Conservation (phyloP, 2,113 vertebrate species). For the Microcebus tavaratra region DNA sequence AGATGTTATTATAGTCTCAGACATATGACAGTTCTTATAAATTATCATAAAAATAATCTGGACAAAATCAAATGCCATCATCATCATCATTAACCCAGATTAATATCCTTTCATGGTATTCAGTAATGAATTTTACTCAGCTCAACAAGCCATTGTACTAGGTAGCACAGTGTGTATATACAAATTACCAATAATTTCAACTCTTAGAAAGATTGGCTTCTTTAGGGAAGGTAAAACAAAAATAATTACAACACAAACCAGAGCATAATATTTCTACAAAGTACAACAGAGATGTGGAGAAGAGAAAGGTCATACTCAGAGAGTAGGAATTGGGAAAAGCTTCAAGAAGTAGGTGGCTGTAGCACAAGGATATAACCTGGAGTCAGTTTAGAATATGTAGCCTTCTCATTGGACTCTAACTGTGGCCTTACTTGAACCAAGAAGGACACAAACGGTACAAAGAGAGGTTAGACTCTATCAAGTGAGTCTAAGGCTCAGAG, state of each 20-base stretch:
- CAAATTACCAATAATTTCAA: background rate
- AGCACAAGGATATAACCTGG: background rate
- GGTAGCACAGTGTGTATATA: background rate
- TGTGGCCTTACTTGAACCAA: background rate
- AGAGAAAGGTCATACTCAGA: background rate
- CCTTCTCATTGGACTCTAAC: background rate
- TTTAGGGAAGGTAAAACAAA: background rate
- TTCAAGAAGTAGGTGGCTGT: background rate
- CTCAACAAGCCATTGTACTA: background rate
- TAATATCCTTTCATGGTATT: background rate
- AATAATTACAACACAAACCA: background rate
- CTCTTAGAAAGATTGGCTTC: background rate
- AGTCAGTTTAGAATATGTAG: background rate
- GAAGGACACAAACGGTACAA: background rate
- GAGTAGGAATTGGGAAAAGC: background rate
- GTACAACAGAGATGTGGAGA: background rate
- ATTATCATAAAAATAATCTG: conserved; percentile 47
- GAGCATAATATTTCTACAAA: background rate
- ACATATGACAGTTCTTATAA: conserved; percentile 49
- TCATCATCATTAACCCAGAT: conserved; percentile 34
- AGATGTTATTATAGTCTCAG: conserved; percentile 21
- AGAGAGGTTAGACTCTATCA: background rate
- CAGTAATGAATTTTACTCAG: background rate
- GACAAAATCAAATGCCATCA: conserved; percentile 49
- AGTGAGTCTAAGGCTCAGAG: background rate